Evolutionary conservation across 2,797 vertebrate genomes (phyloP).

Genomic region (Netta rufina): DNA sequence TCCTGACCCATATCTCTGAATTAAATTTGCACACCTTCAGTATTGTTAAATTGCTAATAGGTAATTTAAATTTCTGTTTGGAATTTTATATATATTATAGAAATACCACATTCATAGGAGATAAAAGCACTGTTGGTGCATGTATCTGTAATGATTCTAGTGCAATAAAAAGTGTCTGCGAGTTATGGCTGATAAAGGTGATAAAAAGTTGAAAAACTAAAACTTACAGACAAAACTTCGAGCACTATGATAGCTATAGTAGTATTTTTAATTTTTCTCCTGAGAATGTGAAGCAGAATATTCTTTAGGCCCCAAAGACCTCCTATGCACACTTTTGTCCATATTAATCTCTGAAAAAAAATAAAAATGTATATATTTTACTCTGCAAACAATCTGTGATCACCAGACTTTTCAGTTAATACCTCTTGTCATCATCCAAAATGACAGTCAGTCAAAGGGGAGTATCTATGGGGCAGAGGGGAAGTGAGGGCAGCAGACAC

Average conservation of each 20-base stretch:
- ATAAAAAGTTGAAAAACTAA: slow-evolving; percentile 15
- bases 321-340: background rate
- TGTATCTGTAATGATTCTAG: background rate
- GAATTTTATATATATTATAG: background rate
- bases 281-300: background rate
- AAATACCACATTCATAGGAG: background rate
- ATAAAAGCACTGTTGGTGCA: slow-evolving; percentile 19
- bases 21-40: background rate
- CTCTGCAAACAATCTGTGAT: background rate
- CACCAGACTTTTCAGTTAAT: background rate
- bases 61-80: background rate
- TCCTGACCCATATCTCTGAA: background rate
- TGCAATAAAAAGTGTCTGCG: slow-evolving; percentile 18
- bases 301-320: background rate
- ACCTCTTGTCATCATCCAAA: background rate
- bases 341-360: background rate
- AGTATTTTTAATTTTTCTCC: background rate
- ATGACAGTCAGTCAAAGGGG: background rate
- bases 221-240: slow-evolving; percentile 6
- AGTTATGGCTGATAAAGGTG: background rate
- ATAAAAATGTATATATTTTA: background rate
- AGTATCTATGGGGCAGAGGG: background rate
- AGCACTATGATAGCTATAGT: background rate
- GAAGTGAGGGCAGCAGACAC: background rate
- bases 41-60: slow-evolving; percentile 25